Evolutionary conservation across 64 coral and sea anemone species (phyloP).

Genomic region (Astreopora myriophthalma): DNA sequence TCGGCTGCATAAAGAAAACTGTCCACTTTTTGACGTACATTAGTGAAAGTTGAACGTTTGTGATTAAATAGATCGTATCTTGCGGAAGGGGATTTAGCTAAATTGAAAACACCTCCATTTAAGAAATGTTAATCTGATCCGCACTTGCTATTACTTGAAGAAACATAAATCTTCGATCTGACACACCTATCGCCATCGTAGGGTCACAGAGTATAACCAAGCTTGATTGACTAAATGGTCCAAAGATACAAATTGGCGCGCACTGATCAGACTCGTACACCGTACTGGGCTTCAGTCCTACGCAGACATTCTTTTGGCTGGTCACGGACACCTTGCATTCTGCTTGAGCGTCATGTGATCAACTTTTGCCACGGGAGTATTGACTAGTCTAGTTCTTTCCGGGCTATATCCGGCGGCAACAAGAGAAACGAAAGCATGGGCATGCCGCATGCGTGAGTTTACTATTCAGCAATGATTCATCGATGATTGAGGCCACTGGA

Average conservation of each 20-base stretch:
- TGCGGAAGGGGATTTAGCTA: not conserved
- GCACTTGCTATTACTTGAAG: not conserved
- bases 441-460: not conserved
- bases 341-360: too few species aligned
- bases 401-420: not conserved
- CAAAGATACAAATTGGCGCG: too few species aligned
- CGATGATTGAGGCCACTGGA: not conserved
- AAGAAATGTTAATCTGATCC: constrained; percentile 22
- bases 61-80: constrained; percentile 22
- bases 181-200: not conserved
- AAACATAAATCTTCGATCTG: too few species aligned
- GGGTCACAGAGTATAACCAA: too few species aligned
- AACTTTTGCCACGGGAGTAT: not conserved
- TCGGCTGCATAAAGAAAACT: not conserved
- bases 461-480: not conserved
- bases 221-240: too few species aligned
- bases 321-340: too few species aligned
- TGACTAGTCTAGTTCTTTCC: not conserved
- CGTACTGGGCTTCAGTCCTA: too few species aligned
- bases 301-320: too few species aligned
- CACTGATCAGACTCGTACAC: too few species aligned
- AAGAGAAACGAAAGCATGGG: not conserved
- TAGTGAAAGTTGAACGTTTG: not conserved
- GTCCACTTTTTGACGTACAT: not conserved
- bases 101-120: not conserved